Conservation (phyloP, 2,888 invertebrate genomes). For the Oligia latruncula region DNA sequence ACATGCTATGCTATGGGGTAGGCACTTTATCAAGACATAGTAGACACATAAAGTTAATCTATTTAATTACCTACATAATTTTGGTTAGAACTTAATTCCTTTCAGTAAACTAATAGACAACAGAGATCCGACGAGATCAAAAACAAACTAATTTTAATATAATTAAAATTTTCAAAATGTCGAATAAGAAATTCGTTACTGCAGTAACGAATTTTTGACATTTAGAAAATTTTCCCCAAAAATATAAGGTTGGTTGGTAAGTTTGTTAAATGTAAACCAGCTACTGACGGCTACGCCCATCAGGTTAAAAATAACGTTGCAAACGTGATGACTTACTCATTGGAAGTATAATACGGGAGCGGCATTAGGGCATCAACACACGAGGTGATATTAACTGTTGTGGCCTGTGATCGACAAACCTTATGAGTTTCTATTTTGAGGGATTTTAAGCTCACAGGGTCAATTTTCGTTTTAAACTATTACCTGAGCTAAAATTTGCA, state of each 20-base stretch:
- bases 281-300: conserved; percentile 25
- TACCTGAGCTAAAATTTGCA: not conserved
- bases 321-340: conserved; percentile 50
- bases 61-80: not conserved
- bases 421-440: not conserved
- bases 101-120: not conserved
- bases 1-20: not conserved
- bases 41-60: not conserved
- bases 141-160: not conserved
- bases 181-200: no score
- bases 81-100: not conserved
- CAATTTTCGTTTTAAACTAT: not conserved
- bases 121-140: not conserved
- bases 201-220: no score
- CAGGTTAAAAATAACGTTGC: conserved; percentile 49
- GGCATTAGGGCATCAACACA: conserved; percentile 23
- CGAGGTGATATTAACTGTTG: not conserved
- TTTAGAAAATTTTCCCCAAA: no score
- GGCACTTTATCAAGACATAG: not conserved
- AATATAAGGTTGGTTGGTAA: conserved; percentile 19
- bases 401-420: not conserved
- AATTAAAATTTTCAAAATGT: no score
- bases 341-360: conserved; percentile 32
- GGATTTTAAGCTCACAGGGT: not conserved
- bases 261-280: conserved; percentile 31